These are phyloP conservation scores for Lasius platythorax DNA, from an alignment of 2,888 invertebrate species.

Conservation along the genomic window DNA sequence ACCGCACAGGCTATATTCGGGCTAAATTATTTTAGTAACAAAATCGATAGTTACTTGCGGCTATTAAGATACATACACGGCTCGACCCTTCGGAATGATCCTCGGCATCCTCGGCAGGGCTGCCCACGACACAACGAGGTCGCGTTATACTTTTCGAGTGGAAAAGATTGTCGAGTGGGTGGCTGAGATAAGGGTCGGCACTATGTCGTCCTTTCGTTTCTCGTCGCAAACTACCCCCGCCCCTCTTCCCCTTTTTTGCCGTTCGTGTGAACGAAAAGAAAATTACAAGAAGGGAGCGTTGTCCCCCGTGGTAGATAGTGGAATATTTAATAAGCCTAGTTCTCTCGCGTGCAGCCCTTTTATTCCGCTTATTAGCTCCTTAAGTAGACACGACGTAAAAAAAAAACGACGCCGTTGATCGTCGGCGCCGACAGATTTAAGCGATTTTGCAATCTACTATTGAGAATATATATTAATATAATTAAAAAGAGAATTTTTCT, in stretches of 20 bases:
- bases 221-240: background rate
- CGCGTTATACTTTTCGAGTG: conserved; percentile 38
- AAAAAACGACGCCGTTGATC: background rate
- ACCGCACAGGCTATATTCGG: conserved; percentile 27
- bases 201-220: background rate
- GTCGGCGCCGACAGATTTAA: background rate
- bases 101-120: background rate
- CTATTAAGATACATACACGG: conserved; percentile 46
- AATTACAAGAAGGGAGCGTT: background rate
- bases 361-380: background rate
- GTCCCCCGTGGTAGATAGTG: background rate
- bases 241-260: background rate
- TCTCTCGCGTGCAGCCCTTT: background rate
- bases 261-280: background rate
- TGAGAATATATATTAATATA: background rate
- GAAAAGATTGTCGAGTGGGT: conserved; percentile 41
- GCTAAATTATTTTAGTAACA: conserved; percentile 55
- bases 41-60: conserved; percentile 39
- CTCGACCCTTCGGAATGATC: conserved; percentile 46
- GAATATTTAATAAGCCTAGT: conserved; percentile 14
- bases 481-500: background rate
- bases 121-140: background rate
- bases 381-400: conserved; percentile 27
- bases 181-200: conserved; percentile 33
- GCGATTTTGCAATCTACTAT: background rate